Base-by-base conservation (phyloP, 92 coral and sea anemone genomes). In the Scolanthus callimorphus region DNA sequence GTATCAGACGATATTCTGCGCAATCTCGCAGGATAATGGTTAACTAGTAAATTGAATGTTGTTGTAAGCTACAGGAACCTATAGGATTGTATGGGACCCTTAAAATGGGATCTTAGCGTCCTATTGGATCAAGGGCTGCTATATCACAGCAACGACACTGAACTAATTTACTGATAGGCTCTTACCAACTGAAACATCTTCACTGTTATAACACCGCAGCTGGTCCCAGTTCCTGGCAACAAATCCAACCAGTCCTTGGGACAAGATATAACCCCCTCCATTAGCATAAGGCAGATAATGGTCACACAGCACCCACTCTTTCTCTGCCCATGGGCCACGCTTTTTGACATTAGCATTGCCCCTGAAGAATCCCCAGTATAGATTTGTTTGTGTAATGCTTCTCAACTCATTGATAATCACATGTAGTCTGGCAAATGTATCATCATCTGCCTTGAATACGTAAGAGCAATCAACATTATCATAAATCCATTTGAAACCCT, bases 301-400 rank as follows among this genome's bases (percentile, higher is more conserved):
- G 57, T 94, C 97, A 49, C 97, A 94, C 29, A 94, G 64, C 17
- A 84, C 65, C 99, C 99, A 94, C 20, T 68, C 66, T 11, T 55
- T 72, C 67, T 94, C 99, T 0, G 96, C 78, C 99, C 99, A 94
- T 17, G 88, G 79, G 8, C 99, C 99, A 29, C 56, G 29, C 27
- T 65, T 68, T 38, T 88, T 94, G 25, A 88, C 99, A 9, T 80
- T 83, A 34, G 99, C 88, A 78, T 89, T 74, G 4, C 99, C 99
- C 46, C 99, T 85, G 51, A 89, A 90, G 77, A 94, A 94, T 24
- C 99, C 99, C 99, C 99, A 94, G 51, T 94, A 94, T 10, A 94
- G 51, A 27, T 75, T 70, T 22, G 54, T 39, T 30, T 48, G 41
- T 0, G 62, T 20, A 20, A 34, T 46, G 25, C 70, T 66, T 30